Evolutionary conservation across 2,113 vertebrate genomes (phyloP), one percentile per base, ranked within the genome.

Genomic region (Pipa parva): DNA sequence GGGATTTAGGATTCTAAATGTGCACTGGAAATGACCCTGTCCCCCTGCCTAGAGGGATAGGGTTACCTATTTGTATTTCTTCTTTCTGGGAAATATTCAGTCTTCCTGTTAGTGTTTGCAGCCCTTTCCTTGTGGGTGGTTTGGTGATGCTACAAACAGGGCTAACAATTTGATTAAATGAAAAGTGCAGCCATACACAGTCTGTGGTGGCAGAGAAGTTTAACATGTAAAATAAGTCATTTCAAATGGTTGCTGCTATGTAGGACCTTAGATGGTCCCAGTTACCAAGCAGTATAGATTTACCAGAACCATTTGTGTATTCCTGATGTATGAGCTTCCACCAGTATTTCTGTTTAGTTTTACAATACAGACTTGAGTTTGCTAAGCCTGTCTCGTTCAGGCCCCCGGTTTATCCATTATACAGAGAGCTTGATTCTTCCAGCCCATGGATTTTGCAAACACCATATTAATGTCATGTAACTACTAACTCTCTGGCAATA

Each of bases 1-100:
- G 50, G 66, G 56, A 31, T 61, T 24, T 58, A 29, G 26, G 55
- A 26, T 61, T 61, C 66, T 70, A 61, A 31, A 70, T 70, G 58
- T 70, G 66, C 66, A 70, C 57, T 70, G 66, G 66, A 45, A 58
- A 52, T 13, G 26, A 31, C 57, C 10, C 18, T 27, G 13, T 52
- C 25, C 39, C 7, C 15, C 3, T n/a, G n/a, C n/a, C n/a, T n/a
- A 15, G 39, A n/a, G 15, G 10, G 12, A 15, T 4, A 7, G 52
- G 11, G 52, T 13, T 15, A 3, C 27, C 17, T 55, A 28, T 28
- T 26, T 29, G 26, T 18, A 55, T 18, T 26, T 55, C 52, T 28
- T 55, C 52, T 8, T 27, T 29, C 27, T 31, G 52, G 15, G 36
- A 55, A 50, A 21, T 21, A 6, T 28, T 51, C 13, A 50, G 60